These are phyloP conservation scores for Nomada ruficornis DNA, from an alignment of 2,888 invertebrate species.

Conservation along the genomic window DNA sequence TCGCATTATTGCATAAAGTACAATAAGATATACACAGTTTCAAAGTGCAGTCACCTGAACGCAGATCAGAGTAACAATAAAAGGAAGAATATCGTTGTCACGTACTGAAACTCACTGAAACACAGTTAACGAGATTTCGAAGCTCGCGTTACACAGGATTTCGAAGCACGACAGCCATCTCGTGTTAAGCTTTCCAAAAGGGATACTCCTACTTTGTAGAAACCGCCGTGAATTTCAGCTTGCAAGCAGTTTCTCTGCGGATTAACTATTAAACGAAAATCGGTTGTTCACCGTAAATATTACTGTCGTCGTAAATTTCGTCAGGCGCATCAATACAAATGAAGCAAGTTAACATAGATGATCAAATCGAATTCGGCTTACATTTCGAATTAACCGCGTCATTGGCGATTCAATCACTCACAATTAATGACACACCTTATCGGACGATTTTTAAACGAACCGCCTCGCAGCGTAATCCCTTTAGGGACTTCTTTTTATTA, in stretches of 20 bases:
- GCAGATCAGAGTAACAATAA: background rate
- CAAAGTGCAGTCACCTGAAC: background rate
- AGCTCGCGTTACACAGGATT: background rate
- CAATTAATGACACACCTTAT: background rate
- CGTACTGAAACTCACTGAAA: background rate
- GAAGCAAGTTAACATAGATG: background rate
- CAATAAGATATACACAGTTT: too few relatives aligned
- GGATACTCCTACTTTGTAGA: conserved; percentile 1
- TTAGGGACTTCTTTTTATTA: conserved; percentile 19
- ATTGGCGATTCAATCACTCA: background rate
- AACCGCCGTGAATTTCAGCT: background rate
- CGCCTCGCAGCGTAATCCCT: conserved; percentile 25
- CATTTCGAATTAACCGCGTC: background rate
- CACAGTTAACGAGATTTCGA: background rate
- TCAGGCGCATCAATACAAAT: background rate
- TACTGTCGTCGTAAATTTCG: background rate
- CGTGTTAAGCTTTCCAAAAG: background rate
- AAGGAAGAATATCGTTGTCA: background rate
- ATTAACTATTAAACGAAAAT: background rate
- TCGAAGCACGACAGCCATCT: background rate
- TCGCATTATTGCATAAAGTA: too few relatives aligned
- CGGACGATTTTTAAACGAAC: conserved; percentile 7
- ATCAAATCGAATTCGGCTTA: background rate
- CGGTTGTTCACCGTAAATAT: too few relatives aligned
- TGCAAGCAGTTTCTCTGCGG: background rate